Base-by-base conservation (phyloP, 1,140 invertebrate genomes). In the Drosophila hydei region DNA sequence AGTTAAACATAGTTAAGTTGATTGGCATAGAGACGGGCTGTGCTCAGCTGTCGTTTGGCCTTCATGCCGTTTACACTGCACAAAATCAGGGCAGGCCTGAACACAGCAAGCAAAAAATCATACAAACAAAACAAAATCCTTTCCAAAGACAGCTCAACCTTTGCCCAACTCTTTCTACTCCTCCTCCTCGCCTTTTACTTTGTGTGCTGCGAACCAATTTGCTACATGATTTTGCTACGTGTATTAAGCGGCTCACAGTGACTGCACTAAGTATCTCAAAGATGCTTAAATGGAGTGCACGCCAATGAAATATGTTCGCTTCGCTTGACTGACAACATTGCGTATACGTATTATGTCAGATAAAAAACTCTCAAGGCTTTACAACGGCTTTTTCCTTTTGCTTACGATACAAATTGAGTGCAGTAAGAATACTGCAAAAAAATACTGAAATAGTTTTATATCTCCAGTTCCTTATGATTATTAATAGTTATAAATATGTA, bases 1-100 rank as follows among this genome's bases (percentile, higher is more conserved):
- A 68, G 70, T 68, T 68, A 68, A 69, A 72, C 50, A 69, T 73
- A 38, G 58, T 69, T 61, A 69, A 51, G 54, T 56, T 73, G 65
- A 69, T 55, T 73, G 65, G 71, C 64, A 61, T 58, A 56, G 48
- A 45, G 52, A 61, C 62, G 64, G 60, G 9, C 25, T 4, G 18
- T 55, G 18, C 14, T 69, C 56, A 58, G 52, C 61, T 50, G 33
- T 50, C 68, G 27, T 18, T 50, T 62, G 55, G 38, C 48, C 33
- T 51, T 54, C 42, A 45, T 19, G 45, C n/a, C 5, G 19, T 25
- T 21, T 73, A 55, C 56, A 72, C 62, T 59, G 27, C 18, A 30
- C 56, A 9, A 55, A 9, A 18, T 30, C 25, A 11, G 18, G 4
- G 18, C 16, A n/a, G 16, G 9, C 11, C 21, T 12, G 6, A 16